A percentile compares a stretch with the other conserved stretches of the same genome.
Evolutionary conservation across 2,888 invertebrate species (phyloP).

Genomic region (Callinectes sapidus): DNA sequence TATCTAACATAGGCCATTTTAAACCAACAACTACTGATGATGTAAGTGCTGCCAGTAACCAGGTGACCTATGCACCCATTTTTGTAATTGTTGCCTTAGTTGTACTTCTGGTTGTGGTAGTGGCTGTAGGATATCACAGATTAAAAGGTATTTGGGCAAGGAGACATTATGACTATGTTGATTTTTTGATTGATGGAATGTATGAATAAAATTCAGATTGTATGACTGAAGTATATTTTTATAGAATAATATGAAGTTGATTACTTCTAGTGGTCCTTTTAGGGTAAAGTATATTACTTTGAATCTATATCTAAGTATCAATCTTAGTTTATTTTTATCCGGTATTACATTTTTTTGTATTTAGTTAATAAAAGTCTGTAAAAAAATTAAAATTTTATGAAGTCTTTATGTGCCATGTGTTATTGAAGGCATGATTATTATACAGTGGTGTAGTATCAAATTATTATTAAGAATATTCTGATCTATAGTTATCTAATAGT

Average conservation of each 20-base stretch:
- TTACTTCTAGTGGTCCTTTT: neutral
- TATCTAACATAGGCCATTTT: neutral
- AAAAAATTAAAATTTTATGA: too few species aligned
- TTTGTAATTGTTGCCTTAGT: constrained; percentile 3
- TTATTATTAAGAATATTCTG: too few species aligned
- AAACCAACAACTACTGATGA: constrained; percentile 26
- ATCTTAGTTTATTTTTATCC: too few species aligned
- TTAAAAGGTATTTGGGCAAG: constrained; percentile 3
- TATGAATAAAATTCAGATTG: neutral
- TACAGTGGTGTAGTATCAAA: too few species aligned
- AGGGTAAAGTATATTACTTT: too few species aligned
- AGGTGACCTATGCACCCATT: neutral
- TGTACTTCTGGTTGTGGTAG: neutral
- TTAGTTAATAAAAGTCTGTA: too few species aligned
- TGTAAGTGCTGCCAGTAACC: neutral
- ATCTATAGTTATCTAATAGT: too few species aligned
- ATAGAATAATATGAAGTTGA: neutral
- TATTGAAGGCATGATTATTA: too few species aligned
- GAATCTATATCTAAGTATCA: too few species aligned
- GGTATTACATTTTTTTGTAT: too few species aligned
- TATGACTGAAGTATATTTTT: neutral
- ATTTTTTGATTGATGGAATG: constrained; percentile 36
- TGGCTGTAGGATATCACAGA: neutral
- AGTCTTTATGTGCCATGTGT: too few species aligned
- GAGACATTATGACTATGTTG: constrained; percentile 29